Base-by-base conservation (phyloP, 2,113 vertebrate genomes). In the Pterocles burchelli region DNA sequence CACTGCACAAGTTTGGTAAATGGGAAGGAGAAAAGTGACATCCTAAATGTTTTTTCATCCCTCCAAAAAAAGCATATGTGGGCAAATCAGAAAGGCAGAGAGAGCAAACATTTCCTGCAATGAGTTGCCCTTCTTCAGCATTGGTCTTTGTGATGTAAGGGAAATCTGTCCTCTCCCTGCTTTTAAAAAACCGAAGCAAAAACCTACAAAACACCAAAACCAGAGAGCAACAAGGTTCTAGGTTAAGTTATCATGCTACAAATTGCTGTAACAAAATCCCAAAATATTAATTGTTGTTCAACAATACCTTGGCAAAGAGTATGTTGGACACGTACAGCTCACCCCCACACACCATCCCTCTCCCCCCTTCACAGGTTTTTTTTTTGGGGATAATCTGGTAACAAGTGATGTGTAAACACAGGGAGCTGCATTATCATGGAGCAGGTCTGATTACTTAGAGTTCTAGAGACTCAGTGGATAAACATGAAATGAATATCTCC, bases 1-100 rank as follows among this genome's bases (percentile, higher is more conserved):
- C 11, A 21, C 10, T 20, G 18, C 3, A 76, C 36, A 36, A 68
- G 25, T 36, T 78, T 0, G 0, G 0, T 59, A 89, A 89, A 79
- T 4, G 24, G 34, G 22, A 84, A 70, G 22, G 31, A 17, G 13
- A 33, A 77, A 73, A 71, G 13, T 7, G 57, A 74, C 18, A 38
- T 74, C 28, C 34, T 68, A 68, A 86, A 78, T 7, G 45, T 77
- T 11, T 55, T 70, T 77, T 77, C 17, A 41, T 57, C n/a, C 25
- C 14, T 31, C 45, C 10, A 24, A 38, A 76, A 52, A 61, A 68
- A 18, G 4, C 3, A 5, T 1, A 21, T 3, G 6, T 12, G 22
- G 11, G 19, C 10, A 85, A 75, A 76, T 48, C 36, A 80, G 43
- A 63, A 79, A 59, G 67, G 15, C 11, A 28, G 0, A 22, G 38